Evolutionary conservation across 2,797 vertebrate genomes (phyloP), one percentile per base, ranked within the genome.

Genomic region (Mionectes olivaceus): DNA sequence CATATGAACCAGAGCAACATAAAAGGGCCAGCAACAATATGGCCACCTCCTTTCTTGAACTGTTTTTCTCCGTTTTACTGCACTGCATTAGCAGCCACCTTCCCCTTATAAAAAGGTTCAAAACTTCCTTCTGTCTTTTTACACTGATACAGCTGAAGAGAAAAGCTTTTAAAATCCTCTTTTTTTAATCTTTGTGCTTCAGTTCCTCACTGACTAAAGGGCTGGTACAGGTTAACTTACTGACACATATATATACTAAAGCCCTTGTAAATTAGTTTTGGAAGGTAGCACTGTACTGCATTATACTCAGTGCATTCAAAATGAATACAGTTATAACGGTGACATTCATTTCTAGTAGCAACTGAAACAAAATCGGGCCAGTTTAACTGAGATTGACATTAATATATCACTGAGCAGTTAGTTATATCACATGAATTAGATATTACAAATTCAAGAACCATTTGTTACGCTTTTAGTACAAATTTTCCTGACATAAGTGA

Each of bases 371-470:
- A 95, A 94, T 82, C 89, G 75, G 73, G 61, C 73, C 82, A 43
- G 74, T 93, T 94, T 84, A 89, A 94, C 74, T 76, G 80, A 94
- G 77, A 91, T 24, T 90, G 94, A 88, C 87, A 87, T 91, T 94
- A 94, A 95, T 95, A 30, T 91, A 94, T 96, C 93, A 84, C 88
- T 89, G 67, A 88, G 90, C 83, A 88, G 85, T 94, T 96, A 91
- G 89, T 86, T 96, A 79, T 95, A 94, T 77, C 89, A 88, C 67
- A 79, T 78, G 67, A 83, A 95, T 89, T 83, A 91, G 93, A 78
- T 89, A 93, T 92, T 94, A 93, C 22, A 90, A 83, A 95, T 91
- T 96, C 87, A 93, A 69, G 80, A 95, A 91, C 59, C 65, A 94
- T 95, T 94, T 95, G 85, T 95, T 94, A 94, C 19, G 56, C 83